phyloP scores from a whole-genome alignment of 2,888 invertebrate species.

The Mesorhabditis spiculigera region DNA sequence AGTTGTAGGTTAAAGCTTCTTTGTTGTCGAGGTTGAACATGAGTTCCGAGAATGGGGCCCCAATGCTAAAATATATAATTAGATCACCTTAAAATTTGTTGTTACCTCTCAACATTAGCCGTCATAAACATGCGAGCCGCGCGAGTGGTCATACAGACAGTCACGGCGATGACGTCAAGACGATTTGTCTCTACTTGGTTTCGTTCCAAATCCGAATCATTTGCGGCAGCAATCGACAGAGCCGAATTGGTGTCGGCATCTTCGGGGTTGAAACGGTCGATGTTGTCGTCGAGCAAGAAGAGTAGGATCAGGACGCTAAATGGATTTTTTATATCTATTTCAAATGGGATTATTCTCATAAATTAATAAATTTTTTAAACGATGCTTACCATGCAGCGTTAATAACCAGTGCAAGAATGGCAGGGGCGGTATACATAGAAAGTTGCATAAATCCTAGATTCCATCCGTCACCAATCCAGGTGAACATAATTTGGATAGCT shows the following conservation, averaged over 20 bases:
- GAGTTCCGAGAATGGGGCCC: constrained; percentile 31
- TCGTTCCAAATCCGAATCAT: constrained; percentile 16
- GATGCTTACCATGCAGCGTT: constrained; percentile 21
- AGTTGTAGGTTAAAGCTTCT: constrained; percentile 27
- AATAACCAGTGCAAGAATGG: constrained; percentile 28
- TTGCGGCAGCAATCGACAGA: constrained; percentile 13
- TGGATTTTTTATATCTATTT: not conserved
- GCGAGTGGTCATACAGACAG: constrained; percentile 30
- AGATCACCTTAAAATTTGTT: not conserved
- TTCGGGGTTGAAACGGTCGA: constrained; percentile 13
- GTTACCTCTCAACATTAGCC: constrained; percentile 25
- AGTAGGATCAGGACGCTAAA: constrained; percentile 12
- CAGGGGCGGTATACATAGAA: constrained; percentile 36
- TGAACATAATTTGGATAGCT: constrained; percentile 31
- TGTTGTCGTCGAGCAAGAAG: constrained; percentile 12
- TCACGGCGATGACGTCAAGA: constrained; percentile 33
- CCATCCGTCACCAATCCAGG: constrained; percentile 33
- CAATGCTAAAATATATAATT: constrained; percentile 20
- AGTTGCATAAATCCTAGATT: constrained; percentile 21
- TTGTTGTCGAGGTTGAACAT: constrained; percentile 33
- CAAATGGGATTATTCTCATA: not conserved
- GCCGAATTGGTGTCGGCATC: constrained; percentile 12
- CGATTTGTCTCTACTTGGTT: constrained; percentile 14
- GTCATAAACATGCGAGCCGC: not conserved
- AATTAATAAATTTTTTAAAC: not conserved